Evolutionary conservation across 2,113 vertebrate species (phyloP), one percentile per base, ranked within the genome.

Genomic region (Salminus brasiliensis): DNA sequence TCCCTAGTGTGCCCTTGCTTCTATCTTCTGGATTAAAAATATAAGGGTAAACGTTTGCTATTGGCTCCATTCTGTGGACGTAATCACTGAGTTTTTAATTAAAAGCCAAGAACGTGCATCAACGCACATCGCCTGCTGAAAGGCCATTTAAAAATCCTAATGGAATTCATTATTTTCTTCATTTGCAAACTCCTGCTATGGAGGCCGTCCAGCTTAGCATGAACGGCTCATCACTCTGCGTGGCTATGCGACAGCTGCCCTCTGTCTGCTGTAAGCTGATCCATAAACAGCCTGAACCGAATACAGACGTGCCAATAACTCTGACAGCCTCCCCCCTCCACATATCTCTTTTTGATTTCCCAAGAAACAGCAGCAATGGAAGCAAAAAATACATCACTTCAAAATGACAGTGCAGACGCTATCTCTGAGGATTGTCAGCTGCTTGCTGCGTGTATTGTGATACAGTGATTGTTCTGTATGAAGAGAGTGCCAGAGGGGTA

Each of bases 61-160:
- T 72, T 76, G 72, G 67, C 60, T 83, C 36, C 49, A 77, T 76
- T 80, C 67, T 79, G 41, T 53, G 57, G 79, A 68, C 75, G 36
- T 80, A 83, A 84, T 85, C 81, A 65, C 75, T 77, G 76, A 74
- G 63, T 81, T 87, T 81, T 87, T 85, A 87, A 83, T 85, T 85
- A 83, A 87, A 87, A 81, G 76, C 63, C 60, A 70, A 70, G 81
- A 83, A 73, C 55, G 65, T 71, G 83, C 79, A 78, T 69, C 47
- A 72, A 74, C 65, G 41, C 60, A 27, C 62, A 29, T 72, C 74
- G 88, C 70, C 83, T 80, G 84, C 76, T 81, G 87, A 80, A 87
- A 89, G 87, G 82, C 90, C 84, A 86, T 92, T 92, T 88, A 83
- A 83, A 89, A 91, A 88, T 88, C 88, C 86, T 91, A 91, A 91